Percentiles rank a stretch among this genome's conserved stretches.
These are phyloP conservation scores for Myotis myotis DNA, from an alignment of 2,797 vertebrate genomes.

Conservation along the genomic window DNA sequence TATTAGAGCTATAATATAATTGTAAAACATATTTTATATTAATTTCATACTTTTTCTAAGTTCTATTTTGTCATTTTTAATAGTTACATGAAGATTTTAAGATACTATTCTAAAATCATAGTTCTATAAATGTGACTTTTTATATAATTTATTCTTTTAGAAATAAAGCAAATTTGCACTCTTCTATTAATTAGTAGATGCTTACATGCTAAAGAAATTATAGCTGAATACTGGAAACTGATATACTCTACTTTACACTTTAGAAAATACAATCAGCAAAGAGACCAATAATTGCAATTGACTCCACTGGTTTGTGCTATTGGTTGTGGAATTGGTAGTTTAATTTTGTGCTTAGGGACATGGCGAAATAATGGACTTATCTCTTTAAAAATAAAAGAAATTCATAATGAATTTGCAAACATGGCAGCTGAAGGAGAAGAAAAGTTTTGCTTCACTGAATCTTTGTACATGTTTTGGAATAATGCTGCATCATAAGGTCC, in stretches of 20 bases:
- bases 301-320: conserved; percentile 3
- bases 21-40: neutral
- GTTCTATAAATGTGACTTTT: conserved; percentile 40
- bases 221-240: conserved; percentile 27
- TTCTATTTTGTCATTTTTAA: conserved; percentile 33
- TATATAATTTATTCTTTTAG: conserved; percentile 52
- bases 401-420: neutral
- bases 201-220: conserved; percentile 55
- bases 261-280: conserved; percentile 54
- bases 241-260: conserved; percentile 32
- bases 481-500: conserved; percentile 33
- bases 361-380: conserved; percentile 44
- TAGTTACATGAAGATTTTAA: conserved; percentile 1
- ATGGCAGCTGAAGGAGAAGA: conserved; percentile 26
- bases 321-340: conserved; percentile 32
- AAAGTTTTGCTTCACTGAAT: conserved; percentile 54
- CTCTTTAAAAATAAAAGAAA: conserved; percentile 30
- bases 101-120: conserved; percentile 11
- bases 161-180: conserved; percentile 57
- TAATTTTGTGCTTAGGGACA: conserved; percentile 32
- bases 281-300: conserved; percentile 64
- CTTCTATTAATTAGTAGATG: conserved; percentile 57
- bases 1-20: neutral
- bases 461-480: conserved; percentile 48
- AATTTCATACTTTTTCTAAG: neutral